Percentiles rank a stretch among this genome's conserved stretches.
Evolutionary conservation across 2,888 invertebrate species (phyloP).

Genomic region (Drosophila robusta): DNA sequence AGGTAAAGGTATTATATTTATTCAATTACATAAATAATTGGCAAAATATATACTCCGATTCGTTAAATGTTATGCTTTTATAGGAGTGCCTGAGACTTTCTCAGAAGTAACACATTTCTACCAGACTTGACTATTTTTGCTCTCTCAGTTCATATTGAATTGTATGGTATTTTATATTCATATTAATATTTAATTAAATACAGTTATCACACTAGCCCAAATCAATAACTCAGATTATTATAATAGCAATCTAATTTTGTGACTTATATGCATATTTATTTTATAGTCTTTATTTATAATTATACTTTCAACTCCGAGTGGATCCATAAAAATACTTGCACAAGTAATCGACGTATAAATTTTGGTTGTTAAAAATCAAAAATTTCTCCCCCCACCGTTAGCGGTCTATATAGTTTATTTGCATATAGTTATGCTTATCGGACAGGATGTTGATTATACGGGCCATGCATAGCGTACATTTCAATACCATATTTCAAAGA

Average conservation of each 20-base stretch:
- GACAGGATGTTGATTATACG: conserved; percentile 70
- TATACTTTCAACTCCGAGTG: conserved; percentile 7
- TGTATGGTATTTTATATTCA: no score
- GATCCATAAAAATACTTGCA: conserved; percentile 23
- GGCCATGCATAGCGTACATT: conserved; percentile 48
- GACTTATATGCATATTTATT: no score
- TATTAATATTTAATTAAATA: not conserved
- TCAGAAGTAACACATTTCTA: no score
- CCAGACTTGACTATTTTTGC: no score
- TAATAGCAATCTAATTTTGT: no score
- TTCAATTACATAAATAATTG: no score
- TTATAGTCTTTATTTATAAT: conserved; percentile 1
- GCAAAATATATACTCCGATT: no score
- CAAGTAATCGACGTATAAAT: conserved; percentile 39
- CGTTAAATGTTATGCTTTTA: no score
- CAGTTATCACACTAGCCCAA: not conserved
- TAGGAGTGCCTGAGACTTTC: no score
- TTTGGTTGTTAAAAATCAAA: conserved; percentile 8
- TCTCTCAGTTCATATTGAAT: no score
- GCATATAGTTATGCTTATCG: conserved; percentile 61
- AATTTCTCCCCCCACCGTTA: not conserved
- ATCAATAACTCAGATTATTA: no score
- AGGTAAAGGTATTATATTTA: no score
- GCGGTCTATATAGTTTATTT: conserved; percentile 51
- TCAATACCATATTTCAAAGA: conserved; percentile 58